Evolutionary conservation across 2,888 invertebrate species (phyloP).

Genomic region (Rambutsinella grinnellia): DNA sequence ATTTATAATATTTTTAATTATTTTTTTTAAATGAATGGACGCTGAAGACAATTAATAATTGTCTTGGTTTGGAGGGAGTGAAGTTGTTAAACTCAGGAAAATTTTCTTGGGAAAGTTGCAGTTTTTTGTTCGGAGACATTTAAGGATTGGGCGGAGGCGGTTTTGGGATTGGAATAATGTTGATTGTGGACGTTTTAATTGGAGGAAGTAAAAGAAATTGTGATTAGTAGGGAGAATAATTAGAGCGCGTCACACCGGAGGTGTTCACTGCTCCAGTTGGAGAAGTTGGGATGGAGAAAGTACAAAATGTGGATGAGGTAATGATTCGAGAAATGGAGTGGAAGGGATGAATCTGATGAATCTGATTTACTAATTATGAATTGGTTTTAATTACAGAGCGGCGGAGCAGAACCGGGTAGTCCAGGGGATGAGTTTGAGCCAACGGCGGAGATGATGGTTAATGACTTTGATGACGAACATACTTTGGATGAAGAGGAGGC

Average conservation of each 20-base stretch:
- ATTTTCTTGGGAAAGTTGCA: too few species aligned
- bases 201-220: too few species aligned
- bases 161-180: too few species aligned
- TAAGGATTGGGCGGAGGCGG: too few species aligned
- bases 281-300: constrained; percentile 42
- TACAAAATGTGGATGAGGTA: constrained; percentile 52
- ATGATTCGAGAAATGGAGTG: not conserved
- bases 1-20: too few species aligned
- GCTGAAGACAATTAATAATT: too few species aligned
- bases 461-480: constrained; percentile 97
- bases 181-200: too few species aligned
- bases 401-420: constrained; percentile 54
- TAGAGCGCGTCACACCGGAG: constrained; percentile 6
- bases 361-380: not conserved
- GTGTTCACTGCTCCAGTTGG: constrained; percentile 4
- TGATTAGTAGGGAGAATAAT: too few species aligned
- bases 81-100: too few species aligned
- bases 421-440: constrained; percentile 81
- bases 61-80: too few species aligned
- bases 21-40: too few species aligned
- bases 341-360: not conserved
- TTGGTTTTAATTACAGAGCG: constrained; percentile 11
- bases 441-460: constrained; percentile 94
- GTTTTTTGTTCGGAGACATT: too few species aligned
- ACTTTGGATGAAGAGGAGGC: constrained; percentile 98